These are phyloP conservation scores for Kradibia gibbosae DNA, from an alignment of 1,140 invertebrate genomes.

Conservation along the genomic window DNA sequence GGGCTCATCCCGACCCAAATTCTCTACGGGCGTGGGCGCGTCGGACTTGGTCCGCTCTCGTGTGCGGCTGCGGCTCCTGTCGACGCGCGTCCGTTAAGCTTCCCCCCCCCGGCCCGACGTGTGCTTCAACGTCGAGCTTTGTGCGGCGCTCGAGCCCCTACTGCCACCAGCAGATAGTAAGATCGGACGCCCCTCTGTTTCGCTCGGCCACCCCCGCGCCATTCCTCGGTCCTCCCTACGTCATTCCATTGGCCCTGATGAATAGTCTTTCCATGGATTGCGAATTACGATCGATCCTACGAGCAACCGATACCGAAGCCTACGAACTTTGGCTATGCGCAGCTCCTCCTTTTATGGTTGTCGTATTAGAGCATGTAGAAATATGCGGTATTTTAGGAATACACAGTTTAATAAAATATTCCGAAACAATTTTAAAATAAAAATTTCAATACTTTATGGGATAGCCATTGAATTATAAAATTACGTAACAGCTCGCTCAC, in stretches of 20 bases:
- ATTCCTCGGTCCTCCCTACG: not conserved
- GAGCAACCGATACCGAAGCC: not conserved
- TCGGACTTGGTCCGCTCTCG: not conserved
- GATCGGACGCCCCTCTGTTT: not conserved
- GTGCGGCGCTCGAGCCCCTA: not conserved
- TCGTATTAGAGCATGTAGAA: no score
- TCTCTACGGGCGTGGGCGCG: constrained; percentile 50
- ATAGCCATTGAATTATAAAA: no score
- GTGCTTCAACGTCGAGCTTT: constrained; percentile 47
- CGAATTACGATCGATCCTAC: not conserved
- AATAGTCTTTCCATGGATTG: not conserved
- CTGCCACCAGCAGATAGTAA: not conserved
- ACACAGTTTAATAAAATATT: no score
- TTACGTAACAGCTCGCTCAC: no score
- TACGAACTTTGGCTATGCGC: not conserved
- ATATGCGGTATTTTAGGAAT: no score
- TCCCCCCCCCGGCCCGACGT: no score
- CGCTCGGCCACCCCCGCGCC: not conserved
- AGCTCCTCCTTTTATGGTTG: not conserved
- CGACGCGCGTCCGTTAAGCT: constrained; percentile 58
- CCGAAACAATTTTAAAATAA: no score
- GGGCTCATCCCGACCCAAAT: constrained; percentile 59
- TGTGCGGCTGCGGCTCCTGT: constrained; percentile 23
- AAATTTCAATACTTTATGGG: no score
- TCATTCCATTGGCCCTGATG: not conserved